Conservation (phyloP, 64 coral and sea anemone species). For the Acropora tenuis region DNA sequence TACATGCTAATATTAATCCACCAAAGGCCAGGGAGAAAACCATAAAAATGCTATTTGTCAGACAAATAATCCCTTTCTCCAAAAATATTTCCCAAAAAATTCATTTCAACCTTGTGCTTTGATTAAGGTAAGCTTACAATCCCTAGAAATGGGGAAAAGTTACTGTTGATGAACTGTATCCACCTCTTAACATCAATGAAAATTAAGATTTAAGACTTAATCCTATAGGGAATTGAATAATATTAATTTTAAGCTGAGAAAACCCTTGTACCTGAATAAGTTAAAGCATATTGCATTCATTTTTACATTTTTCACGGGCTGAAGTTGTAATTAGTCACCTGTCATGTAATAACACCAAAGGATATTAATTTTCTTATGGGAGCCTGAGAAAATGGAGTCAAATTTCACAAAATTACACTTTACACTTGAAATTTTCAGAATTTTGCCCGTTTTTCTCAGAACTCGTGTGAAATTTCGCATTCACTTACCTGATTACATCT, state of each 20-base stretch:
- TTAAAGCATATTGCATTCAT: constrained; percentile 10
- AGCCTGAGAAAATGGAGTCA: constrained; percentile 1
- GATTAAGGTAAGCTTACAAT: constrained; percentile 7
- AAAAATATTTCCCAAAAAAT: constrained; percentile 19
- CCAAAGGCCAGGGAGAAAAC: too few species aligned
- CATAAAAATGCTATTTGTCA: too few species aligned
- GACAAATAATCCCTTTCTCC: background rate
- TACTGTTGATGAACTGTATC: constrained; percentile 4
- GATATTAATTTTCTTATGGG: background rate
- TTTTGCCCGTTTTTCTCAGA: constrained; percentile 2
- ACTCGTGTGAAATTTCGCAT: constrained; percentile 14
- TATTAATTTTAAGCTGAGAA: constrained; percentile 13
- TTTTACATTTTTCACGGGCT: constrained; percentile 1
- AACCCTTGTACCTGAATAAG: background rate
- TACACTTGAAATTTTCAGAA: constrained; percentile 10
- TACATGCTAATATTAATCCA: too few species aligned
- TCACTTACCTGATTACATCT: constrained; percentile 15
- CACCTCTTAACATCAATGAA: constrained; percentile 7
- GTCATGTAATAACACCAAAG: background rate
- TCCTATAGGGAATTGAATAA: constrained; percentile 3
- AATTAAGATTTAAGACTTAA: constrained; percentile 18
- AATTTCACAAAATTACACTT: background rate
- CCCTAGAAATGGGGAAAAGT: constrained; percentile 1
- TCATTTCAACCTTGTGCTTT: constrained; percentile 17
- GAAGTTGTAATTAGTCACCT: background rate